phyloP scores from a whole-genome alignment of 2,888 invertebrate species.

The Drosophila vallismaia region DNA sequence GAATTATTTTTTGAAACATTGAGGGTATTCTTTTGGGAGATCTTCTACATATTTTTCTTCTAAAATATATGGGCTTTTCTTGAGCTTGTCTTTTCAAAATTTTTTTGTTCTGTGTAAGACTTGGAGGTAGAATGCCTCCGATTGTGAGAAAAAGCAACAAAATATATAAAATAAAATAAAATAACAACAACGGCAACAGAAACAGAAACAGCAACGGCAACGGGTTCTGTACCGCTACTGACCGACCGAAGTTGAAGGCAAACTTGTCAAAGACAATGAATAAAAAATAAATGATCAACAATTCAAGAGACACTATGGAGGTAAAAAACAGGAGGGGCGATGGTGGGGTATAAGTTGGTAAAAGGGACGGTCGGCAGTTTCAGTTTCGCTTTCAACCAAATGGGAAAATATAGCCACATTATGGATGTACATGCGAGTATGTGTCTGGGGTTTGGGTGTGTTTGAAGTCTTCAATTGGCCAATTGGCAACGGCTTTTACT shows the following conservation, averaged over 20 bases:
- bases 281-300: slow-evolving; percentile 26
- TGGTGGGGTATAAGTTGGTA: slow-evolving; percentile 13
- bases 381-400: slow-evolving; percentile 52
- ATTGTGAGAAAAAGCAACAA: slow-evolving; percentile 44
- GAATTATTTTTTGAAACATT: background rate
- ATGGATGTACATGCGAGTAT: background rate
- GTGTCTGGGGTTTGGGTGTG: background rate
- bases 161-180: background rate
- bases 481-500: slow-evolving; percentile 66
- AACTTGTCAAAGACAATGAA: slow-evolving; percentile 78
- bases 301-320: slow-evolving; percentile 1
- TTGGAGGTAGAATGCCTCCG: slow-evolving; percentile 5
- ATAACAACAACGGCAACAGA: slow-evolving; percentile 8
- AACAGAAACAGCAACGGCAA: slow-evolving; percentile 55
- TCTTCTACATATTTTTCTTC: background rate
- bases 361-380: slow-evolving; percentile 15
- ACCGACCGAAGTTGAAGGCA: slow-evolving; percentile 75
- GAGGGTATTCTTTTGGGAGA: background rate
- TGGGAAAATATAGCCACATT: slow-evolving; percentile 3
- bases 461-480: slow-evolving; percentile 37
- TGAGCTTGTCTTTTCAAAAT: background rate
- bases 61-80: background rate
- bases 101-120: slow-evolving; percentile 25
- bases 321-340: background rate
- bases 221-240: slow-evolving; percentile 60